These are phyloP conservation scores for Apis florea DNA, from an alignment of 1,140 invertebrate species.

Conservation along the genomic window DNA sequence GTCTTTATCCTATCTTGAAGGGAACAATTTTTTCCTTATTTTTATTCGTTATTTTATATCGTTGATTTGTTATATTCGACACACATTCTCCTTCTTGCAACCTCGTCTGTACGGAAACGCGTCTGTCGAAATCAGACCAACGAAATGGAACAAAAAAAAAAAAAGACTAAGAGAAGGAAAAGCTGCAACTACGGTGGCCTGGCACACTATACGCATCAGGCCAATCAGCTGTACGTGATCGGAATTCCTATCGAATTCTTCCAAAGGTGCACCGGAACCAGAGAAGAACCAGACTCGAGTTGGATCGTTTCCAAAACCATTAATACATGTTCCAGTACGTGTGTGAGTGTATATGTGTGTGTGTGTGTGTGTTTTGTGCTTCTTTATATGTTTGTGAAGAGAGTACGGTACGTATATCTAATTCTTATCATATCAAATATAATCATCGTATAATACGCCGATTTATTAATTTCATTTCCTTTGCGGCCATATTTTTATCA, in stretches of 20 bases:
- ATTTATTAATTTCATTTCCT: neutral
- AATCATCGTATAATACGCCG: neutral
- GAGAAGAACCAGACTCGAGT: neutral
- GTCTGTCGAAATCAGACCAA: slow-evolving; percentile 25
- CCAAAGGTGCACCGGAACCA: neutral
- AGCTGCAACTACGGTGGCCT: slow-evolving; percentile 25
- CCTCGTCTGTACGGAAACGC: neutral
- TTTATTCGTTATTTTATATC: too few species aligned
- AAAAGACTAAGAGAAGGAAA: neutral
- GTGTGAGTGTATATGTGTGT: neutral
- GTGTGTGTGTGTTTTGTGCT: neutral
- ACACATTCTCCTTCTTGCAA: neutral
- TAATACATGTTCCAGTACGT: neutral
- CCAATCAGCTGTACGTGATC: slow-evolving; percentile 53
- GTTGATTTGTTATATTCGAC: neutral
- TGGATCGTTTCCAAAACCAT: slow-evolving; percentile 48
- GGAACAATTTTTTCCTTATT: too few species aligned
- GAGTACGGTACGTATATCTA: neutral
- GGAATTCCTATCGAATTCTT: slow-evolving; percentile 34
- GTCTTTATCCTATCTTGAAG: too few species aligned
- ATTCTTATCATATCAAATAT: too few species aligned
- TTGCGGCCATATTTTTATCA: too few species aligned
- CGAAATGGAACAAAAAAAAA: slow-evolving; percentile 1
- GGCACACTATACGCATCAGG: slow-evolving; percentile 18
- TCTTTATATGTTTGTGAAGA: neutral